These are phyloP conservation scores for Eupsilia transversa DNA, from an alignment of 2,888 invertebrate genomes.

Conservation along the genomic window DNA sequence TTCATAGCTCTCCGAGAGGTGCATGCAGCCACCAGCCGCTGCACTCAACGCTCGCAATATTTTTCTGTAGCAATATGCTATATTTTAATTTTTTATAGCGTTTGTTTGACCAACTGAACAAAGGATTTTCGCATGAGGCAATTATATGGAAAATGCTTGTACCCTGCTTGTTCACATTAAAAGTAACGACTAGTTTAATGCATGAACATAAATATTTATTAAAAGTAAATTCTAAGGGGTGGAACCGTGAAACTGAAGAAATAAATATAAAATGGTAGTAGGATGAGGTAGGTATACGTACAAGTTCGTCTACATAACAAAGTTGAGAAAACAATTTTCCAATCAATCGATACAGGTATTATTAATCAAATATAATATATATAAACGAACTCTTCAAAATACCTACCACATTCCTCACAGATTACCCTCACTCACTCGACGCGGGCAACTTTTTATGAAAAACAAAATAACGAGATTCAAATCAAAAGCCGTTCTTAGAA, in stretches of 20 bases:
- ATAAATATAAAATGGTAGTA: conserved; percentile 3
- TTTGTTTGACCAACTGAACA: conserved; percentile 65
- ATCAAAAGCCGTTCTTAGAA: conserved; percentile 75
- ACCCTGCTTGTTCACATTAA: conserved; percentile 51
- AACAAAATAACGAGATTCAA: conserved; percentile 70
- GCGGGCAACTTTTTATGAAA: conserved; percentile 52
- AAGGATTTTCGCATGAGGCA: conserved; percentile 57
- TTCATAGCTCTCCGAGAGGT: conserved; percentile 81
- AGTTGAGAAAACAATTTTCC: conserved; percentile 22
- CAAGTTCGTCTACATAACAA: conserved; percentile 2
- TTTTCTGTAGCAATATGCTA: conserved; percentile 72
- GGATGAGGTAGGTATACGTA: conserved; percentile 7
- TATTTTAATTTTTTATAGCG: conserved; percentile 53
- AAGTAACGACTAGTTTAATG: conserved; percentile 49
- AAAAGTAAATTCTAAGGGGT: conserved; percentile 28
- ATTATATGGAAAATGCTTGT: conserved; percentile 58
- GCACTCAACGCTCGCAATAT: conserved; percentile 82
- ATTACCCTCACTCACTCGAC: conserved; percentile 47
- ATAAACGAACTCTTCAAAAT: conserved; percentile 29
- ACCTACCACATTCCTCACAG: conserved; percentile 41
- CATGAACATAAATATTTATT: conserved; percentile 38
- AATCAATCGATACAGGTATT: conserved; percentile 20
- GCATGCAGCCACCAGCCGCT: conserved; percentile 74
- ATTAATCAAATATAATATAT: conserved; percentile 42
- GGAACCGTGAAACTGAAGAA: conserved; percentile 27